Evolutionary conservation across 2,888 invertebrate species (phyloP), one percentile per base, ranked within the genome.

Genomic region (Plebejus anna): DNA sequence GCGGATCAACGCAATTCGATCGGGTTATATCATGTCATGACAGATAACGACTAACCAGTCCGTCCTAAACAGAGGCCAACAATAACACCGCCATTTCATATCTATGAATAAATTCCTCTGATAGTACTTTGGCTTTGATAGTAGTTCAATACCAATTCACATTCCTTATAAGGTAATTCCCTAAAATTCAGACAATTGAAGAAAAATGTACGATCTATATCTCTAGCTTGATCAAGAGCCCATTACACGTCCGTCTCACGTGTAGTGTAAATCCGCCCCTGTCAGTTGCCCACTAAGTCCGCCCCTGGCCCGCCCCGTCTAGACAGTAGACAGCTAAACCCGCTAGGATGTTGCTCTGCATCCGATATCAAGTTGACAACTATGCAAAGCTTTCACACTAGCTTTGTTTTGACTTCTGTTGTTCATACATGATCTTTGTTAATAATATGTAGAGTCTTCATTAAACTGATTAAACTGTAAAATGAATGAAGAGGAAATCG

Each of bases 261-360:
- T 59, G n/a, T 22, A 4, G 9, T 61, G 75, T 71, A 38, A 32
- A 9, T 77, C 72, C 80, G 78, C 78, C 78, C 79, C 79, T 76
- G 84, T 11, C 9, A 11, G 47, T 47, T 47, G 47, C 47, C 47
- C 47, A 47, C 47, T 47, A 47, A 47, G 47, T 11, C 47, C 47
- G 47, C 47, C 47, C 47, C 47, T 47, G 9, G 47, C 55, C 55
- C 16, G 55, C 55, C 55, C 55, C 55, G 55, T 55, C 55, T 55
- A 55, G 55, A 55, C 55, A 55, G 13, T 55, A 55, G 55, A 55
- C 55, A 55, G 13, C 55, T 55, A 55, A 55, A 16, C 55, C 55
- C 55, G 55, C 13, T 55, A 4, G 78, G 79, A 79, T 80, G 80
- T 76, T 78, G 78, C 77, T 80, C 75, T 75, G 77, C 70, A 75